These are phyloP conservation scores for Rhodinocichla rosea DNA, from an alignment of 2,113 vertebrate species.

Conservation along the genomic window DNA sequence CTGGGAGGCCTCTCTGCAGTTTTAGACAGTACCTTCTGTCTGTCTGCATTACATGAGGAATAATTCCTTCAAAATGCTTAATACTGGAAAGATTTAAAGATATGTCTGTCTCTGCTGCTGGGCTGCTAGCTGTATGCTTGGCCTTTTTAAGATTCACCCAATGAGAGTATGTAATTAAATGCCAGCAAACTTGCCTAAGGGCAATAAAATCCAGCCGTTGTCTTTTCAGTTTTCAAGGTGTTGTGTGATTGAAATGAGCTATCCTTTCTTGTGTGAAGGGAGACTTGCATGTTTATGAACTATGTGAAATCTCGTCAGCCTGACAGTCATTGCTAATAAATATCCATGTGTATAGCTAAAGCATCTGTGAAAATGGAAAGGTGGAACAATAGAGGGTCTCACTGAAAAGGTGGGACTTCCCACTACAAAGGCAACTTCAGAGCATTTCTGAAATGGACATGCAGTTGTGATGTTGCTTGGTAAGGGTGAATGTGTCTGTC, in stretches of 20 bases:
- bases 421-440: not conserved
- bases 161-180: slow-evolving; percentile 23
- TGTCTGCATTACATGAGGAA: not conserved
- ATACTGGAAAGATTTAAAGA: not conserved
- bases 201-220: accelerated
- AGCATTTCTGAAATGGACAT: not conserved
- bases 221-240: not conserved
- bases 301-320: not conserved
- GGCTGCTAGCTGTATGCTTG: not conserved
- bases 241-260: not conserved
- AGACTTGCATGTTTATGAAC: not conserved
- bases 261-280: not conserved
- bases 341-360: not conserved
- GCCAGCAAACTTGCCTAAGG: slow-evolving; percentile 7
- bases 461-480: not conserved
- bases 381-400: not conserved
- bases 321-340: not conserved
- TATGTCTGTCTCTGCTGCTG: not conserved
- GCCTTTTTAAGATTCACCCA: slow-evolving; percentile 5
- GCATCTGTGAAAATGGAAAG: not conserved
- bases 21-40: not conserved
- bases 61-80: not conserved
- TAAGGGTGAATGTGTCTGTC: not conserved
- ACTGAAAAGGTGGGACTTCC: not conserved
- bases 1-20: not conserved